These are phyloP conservation scores for Petromus typicus DNA, from an alignment of 2,113 vertebrate genomes.

Conservation along the genomic window DNA sequence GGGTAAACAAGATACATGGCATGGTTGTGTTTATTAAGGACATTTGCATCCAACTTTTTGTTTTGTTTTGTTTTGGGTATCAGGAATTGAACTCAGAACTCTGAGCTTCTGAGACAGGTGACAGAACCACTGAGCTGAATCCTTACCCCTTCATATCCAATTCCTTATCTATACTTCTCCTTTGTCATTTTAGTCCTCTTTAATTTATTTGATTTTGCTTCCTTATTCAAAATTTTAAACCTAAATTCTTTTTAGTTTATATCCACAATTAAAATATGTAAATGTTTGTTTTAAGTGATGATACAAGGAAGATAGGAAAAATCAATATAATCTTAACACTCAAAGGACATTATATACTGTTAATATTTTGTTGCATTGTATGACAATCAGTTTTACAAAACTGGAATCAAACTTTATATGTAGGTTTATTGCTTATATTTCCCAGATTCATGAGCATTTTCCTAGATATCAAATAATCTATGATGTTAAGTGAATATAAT, in stretches of 20 bases:
- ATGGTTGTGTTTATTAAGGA: not conserved
- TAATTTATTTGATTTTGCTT: constrained; percentile 22
- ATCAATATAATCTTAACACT: not conserved
- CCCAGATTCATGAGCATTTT: not conserved
- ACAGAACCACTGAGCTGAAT: no score
- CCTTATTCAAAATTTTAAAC: constrained; percentile 43
- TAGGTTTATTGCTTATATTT: not conserved
- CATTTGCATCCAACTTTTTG: no score
- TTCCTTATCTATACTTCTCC: not conserved
- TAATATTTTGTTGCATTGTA: not conserved
- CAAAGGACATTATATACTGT: not conserved
- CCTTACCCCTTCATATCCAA: not conserved
- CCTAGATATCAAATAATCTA: not conserved
- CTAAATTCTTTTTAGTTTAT: not conserved
- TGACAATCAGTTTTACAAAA: constrained; percentile 30
- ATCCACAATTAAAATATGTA: not conserved
- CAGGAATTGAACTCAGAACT: no score
- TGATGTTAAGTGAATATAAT: not conserved
- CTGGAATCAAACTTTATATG: not conserved
- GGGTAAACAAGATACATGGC: not conserved
- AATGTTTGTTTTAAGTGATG: constrained; percentile 6
- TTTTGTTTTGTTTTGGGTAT: no score
- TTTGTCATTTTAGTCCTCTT: constrained; percentile 20
- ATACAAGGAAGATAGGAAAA: constrained; percentile 31
- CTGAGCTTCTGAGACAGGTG: no score